phyloP scores from a whole-genome alignment of 2,113 vertebrate genomes.

The Callocephalon fimbriatum region DNA sequence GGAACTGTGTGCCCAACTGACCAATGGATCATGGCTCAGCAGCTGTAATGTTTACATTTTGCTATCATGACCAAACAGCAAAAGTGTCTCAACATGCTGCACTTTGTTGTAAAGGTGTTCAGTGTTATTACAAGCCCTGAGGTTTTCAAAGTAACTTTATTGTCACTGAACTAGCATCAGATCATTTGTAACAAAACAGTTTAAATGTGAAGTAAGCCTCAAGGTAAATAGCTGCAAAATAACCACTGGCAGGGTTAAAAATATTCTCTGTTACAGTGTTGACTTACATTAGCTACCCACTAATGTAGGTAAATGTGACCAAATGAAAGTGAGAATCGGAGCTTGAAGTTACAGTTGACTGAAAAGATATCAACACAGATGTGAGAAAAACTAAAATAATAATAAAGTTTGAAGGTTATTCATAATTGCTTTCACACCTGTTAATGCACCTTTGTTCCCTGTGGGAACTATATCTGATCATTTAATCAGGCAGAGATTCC shows the following conservation, averaged over 20 bases:
- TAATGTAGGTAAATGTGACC: background rate
- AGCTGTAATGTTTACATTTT: background rate
- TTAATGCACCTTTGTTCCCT: background rate
- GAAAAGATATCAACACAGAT: background rate
- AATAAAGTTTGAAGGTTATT: background rate
- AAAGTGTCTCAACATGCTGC: background rate
- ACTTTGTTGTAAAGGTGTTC: background rate
- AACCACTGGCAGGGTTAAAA: slow-evolving; percentile 5
- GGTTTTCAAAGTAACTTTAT: slow-evolving; percentile 14
- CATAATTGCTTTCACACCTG: background rate
- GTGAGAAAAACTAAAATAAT: background rate
- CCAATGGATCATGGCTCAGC: background rate
- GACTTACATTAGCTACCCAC: background rate
- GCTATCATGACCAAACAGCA: background rate
- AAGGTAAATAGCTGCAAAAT: background rate
- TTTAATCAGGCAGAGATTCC: background rate
- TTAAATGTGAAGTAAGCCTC: background rate
- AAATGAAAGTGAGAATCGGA: background rate
- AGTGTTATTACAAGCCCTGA: background rate
- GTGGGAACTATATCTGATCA: background rate
- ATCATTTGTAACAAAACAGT: background rate
- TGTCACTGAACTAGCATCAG: background rate
- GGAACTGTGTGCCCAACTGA: background rate
- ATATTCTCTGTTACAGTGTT: background rate
- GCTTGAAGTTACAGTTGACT: background rate